Evolutionary conservation across 2,797 vertebrate genomes (phyloP).

Genomic region (Karalla daura): DNA sequence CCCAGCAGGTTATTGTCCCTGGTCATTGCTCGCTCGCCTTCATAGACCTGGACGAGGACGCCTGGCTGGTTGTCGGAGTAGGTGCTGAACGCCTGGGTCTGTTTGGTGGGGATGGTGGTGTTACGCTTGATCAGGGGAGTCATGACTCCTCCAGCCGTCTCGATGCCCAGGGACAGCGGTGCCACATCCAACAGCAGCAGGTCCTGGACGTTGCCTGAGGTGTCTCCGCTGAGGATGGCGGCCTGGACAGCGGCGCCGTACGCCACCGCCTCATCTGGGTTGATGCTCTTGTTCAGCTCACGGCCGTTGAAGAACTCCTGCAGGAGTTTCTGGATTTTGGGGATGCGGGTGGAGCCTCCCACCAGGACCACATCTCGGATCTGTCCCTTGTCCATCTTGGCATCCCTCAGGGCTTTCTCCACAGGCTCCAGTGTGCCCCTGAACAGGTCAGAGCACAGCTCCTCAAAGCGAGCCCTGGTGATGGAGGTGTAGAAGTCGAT

Average conservation of each 20-base stretch:
- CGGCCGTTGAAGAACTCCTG: conserved; percentile 59
- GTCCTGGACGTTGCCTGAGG: conserved; percentile 64
- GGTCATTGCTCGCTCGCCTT: conserved; percentile 70
- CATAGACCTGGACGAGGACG: conserved; percentile 69
- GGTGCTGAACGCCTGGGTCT: conserved; percentile 66
- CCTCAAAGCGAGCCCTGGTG: conserved; percentile 65
- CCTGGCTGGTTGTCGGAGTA: conserved; percentile 66
- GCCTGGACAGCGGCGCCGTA: conserved; percentile 68
- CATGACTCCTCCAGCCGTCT: conserved; percentile 67
- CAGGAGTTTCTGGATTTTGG: conserved; percentile 66
- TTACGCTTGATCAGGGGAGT: conserved; percentile 66
- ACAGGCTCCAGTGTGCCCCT: conserved; percentile 53
- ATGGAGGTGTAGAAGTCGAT: conserved; percentile 70
- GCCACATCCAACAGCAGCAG: conserved; percentile 67
- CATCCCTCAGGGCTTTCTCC: conserved; percentile 58
- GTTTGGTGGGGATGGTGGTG: conserved; percentile 68
- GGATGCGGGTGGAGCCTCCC: conserved; percentile 63
- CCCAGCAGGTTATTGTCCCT: conserved; percentile 71
- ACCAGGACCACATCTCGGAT: conserved; percentile 57
- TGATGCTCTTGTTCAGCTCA: conserved; percentile 67
- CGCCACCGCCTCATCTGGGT: conserved; percentile 64
- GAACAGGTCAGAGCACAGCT: conserved; percentile 63
- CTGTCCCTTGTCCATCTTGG: conserved; percentile 54
- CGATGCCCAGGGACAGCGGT: conserved; percentile 63
- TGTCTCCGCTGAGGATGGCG: conserved; percentile 59